These are phyloP conservation scores for Leucophenga varia DNA, from an alignment of 1,140 invertebrate species.

Conservation along the genomic window DNA sequence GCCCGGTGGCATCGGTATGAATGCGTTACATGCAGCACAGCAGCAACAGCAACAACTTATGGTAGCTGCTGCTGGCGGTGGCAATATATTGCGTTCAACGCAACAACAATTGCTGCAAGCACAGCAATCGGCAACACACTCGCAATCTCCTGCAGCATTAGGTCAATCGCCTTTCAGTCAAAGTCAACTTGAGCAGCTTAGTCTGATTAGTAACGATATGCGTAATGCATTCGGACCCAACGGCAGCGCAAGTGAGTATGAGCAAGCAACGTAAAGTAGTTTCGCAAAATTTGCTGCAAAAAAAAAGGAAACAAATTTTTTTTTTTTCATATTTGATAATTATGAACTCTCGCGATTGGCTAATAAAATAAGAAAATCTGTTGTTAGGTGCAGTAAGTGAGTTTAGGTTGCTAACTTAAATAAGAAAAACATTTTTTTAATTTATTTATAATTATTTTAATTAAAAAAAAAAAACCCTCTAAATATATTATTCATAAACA, in stretches of 20 bases:
- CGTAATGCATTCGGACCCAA: slow-evolving; percentile 48
- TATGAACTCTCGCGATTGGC: no score
- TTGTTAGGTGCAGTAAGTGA: no score
- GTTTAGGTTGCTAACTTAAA: no score
- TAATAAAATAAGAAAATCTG: no score
- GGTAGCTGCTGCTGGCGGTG: slow-evolving; percentile 14
- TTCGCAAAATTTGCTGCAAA: no score
- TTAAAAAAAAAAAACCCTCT: no score
- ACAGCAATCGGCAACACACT: slow-evolving; percentile 27
- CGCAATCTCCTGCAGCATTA: slow-evolving; percentile 16
- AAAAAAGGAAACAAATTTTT: no score
- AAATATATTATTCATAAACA: no score
- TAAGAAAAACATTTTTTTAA: no score
- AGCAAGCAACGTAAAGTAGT: no score
- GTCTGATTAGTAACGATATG: slow-evolving; percentile 50
- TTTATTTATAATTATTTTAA: no score
- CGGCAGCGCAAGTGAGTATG: slow-evolving; percentile 53
- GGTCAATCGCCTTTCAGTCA: slow-evolving; percentile 34
- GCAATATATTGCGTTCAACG: slow-evolving; percentile 25
- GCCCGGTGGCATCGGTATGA: slow-evolving; percentile 52
- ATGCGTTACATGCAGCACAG: slow-evolving; percentile 51
- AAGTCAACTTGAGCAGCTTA: slow-evolving; percentile 48
- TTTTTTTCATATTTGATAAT: no score
- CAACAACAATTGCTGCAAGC: slow-evolving; percentile 38
- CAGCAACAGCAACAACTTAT: slow-evolving; percentile 34